These are phyloP conservation scores for Apteryx owenii DNA, from an alignment of 2,113 vertebrate species.

Conservation along the genomic window DNA sequence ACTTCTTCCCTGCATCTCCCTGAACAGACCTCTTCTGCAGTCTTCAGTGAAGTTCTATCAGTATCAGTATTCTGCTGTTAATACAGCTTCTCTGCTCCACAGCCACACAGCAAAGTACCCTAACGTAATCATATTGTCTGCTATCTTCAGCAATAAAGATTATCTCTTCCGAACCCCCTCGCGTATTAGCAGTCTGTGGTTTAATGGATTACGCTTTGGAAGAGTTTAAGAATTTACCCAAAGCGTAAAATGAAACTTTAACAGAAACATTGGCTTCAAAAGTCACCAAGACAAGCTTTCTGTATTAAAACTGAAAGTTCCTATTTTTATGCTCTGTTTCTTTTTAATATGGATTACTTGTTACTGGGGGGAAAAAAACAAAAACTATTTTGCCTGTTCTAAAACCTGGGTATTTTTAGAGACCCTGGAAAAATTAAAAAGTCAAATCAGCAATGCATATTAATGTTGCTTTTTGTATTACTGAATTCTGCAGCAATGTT, in stretches of 20 bases:
- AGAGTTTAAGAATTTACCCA: neutral
- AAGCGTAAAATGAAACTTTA: conserved; percentile 19
- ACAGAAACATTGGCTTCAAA: conserved; percentile 5
- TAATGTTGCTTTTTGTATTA: conserved; percentile 58
- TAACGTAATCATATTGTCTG: neutral
- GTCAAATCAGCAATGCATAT: conserved; percentile 65
- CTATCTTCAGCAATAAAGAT: neutral
- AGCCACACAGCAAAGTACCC: neutral
- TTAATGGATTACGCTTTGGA: conserved; percentile 18
- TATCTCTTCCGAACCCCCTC: neutral
- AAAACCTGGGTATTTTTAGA: conserved; percentile 36
- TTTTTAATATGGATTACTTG: neutral
- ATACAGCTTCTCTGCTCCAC: conserved; percentile 20
- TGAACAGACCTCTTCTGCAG: neutral
- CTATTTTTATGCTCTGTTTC: conserved; percentile 5
- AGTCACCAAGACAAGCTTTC: neutral
- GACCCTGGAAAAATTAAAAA: conserved; percentile 67
- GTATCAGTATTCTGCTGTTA: conserved; percentile 46
- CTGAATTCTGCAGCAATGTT: conserved; percentile 68
- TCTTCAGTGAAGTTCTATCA: neutral
- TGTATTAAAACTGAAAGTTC: neutral
- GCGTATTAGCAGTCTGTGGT: neutral
- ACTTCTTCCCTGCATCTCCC: neutral
- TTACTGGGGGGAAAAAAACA: neutral
- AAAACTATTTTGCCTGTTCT: neutral